phyloP scores from a whole-genome alignment of 2,113 vertebrate species.

The Halichoeres trimaculatus region DNA sequence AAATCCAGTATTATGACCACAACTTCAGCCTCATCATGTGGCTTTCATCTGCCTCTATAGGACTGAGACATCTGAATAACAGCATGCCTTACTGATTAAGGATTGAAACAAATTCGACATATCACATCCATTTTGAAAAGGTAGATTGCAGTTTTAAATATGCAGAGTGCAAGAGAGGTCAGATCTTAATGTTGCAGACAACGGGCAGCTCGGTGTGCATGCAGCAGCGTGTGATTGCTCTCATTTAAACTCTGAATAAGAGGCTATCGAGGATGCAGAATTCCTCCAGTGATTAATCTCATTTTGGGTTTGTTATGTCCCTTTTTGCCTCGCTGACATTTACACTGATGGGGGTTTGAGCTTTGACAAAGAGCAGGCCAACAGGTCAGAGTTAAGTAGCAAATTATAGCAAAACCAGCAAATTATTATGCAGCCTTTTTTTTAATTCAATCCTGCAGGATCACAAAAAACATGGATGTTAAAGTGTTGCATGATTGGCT shows the following conservation, averaged over 20 bases:
- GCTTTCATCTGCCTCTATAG: not conserved
- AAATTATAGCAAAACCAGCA: slow-evolving; percentile 23
- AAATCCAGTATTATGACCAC: slow-evolving; percentile 45
- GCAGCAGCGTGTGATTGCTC: slow-evolving; percentile 41
- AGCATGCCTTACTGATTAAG: slow-evolving; percentile 73
- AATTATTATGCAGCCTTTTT: slow-evolving; percentile 18
- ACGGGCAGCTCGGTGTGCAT: slow-evolving; percentile 50
- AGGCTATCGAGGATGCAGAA: slow-evolving; percentile 13
- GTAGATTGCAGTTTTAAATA: slow-evolving; percentile 57
- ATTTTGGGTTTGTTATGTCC: slow-evolving; percentile 30
- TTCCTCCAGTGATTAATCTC: slow-evolving; percentile 16
- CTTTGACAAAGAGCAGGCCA: slow-evolving; percentile 20
- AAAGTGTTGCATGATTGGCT: slow-evolving; percentile 8
- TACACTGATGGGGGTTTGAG: slow-evolving; percentile 14
- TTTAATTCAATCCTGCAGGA: slow-evolving; percentile 12
- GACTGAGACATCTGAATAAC: slow-evolving; percentile 44
- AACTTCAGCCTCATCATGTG: slow-evolving; percentile 27
- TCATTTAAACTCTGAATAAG: slow-evolving; percentile 37
- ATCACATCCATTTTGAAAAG: slow-evolving; percentile 58
- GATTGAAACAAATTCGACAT: slow-evolving; percentile 63
- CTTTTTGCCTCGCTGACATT: slow-evolving; percentile 44
- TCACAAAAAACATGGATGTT: not conserved
- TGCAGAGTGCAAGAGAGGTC: slow-evolving; percentile 55
- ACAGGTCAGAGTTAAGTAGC: not conserved
- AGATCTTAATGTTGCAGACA: slow-evolving; percentile 29